Evolutionary conservation across 1,140 invertebrate species (phyloP), one percentile per base, ranked within the genome.

Genomic region (Oncopeltus fasciatus): DNA sequence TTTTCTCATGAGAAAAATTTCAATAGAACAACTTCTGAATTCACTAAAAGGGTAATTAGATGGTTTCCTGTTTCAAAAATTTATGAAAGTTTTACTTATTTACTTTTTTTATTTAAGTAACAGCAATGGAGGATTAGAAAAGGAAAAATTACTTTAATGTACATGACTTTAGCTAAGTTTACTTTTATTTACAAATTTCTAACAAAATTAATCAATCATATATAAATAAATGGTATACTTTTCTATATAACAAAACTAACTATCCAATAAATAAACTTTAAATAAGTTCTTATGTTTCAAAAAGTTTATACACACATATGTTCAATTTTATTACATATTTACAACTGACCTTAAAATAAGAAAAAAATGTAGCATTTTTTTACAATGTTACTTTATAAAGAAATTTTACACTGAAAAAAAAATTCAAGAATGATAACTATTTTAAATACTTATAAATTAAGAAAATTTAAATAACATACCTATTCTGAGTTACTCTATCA

Each of bases 191-290:
- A 20, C 21, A 18, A 46, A 20, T 53, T 53, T 24, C 49, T 53
- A 53, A 53, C 49, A 53, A 53, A 53, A 53, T 18, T 53, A 53
- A 53, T 53, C 26, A 53, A 53, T n/a, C n/a, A n/a, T n/a, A 53
- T 53, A 53, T 53, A 53, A 53, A 53, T 53, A 53, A 53, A 24
- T 53, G 49, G 49, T 53, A 53, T 53, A 53, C 49, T 53, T 53
- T 53, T 53, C 49, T 53, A 18, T 53, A 53, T 53, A 53, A 53
- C 49, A 53, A 53, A 46, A 46, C 21, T 46, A 53, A 53, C 49
- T 53, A 53, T 53, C 49, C 49, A 53, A 53, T 53, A 53, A 53
- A 53, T 53, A 53, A 53, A 53, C 49, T 53, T 53, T 14, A 53
- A 53, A 53, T 53, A 53, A 53, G 49, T 53, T 53, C 31, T 8